Conservation (phyloP, 2,888 invertebrate species). For the Galerucella pusilla region DNA sequence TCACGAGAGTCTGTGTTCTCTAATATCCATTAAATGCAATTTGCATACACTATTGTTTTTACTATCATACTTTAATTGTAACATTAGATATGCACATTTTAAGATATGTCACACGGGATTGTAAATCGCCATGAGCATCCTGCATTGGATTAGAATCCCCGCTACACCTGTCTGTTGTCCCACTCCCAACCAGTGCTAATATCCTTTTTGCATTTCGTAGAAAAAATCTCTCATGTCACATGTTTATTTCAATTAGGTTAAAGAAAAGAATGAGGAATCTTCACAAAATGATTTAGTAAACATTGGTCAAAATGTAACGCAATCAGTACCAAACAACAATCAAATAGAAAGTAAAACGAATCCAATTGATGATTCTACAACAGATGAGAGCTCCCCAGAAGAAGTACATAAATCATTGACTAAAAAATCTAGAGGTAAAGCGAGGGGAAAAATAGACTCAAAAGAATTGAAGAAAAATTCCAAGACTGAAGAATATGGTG, state of each 20-base stretch:
- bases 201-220: not conserved
- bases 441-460: not conserved
- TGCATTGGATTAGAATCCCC: too few species aligned
- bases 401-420: not conserved
- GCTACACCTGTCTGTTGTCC: too few species aligned
- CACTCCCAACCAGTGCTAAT: too few species aligned
- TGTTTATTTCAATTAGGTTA: not conserved
- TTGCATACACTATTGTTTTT: too few species aligned
- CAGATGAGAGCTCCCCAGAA: conserved; percentile 3
- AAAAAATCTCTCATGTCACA: not conserved
- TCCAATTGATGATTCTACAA: not conserved
- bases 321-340: not conserved
- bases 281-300: not conserved
- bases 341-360: not conserved
- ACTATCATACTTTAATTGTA: too few species aligned
- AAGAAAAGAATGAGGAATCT: conserved; percentile 2
- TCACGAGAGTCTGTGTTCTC: too few species aligned
- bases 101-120: too few species aligned
- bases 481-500: conserved; percentile 10
- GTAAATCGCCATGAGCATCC: too few species aligned
- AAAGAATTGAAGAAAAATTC: conserved; percentile 8
- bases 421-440: conserved; percentile 5
- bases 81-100: too few species aligned
- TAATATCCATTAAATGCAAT: too few species aligned
- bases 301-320: not conserved